Base-by-base conservation (phyloP, 2,797 vertebrate genomes). In the Gephyroberyx darwinii region DNA sequence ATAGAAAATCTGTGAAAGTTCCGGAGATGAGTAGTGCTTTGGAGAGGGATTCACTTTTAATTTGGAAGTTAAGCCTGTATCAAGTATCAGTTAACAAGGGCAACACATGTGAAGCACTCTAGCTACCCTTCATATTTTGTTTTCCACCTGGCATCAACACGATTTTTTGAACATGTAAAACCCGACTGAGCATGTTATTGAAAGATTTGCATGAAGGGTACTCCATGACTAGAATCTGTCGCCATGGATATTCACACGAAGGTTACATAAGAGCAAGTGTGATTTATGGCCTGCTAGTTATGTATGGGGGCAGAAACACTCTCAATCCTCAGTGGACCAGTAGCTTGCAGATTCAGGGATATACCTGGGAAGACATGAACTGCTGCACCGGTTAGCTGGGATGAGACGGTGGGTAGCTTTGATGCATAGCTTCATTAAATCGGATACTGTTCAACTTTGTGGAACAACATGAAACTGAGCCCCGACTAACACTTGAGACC, bases 371-470 rank as follows among this genome's bases (percentile, higher is more conserved):
- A 69, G 65, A 60, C 35, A 65, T 79, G 62, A 55, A 22, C 48
- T n/a, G 13, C 19, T 1, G 59, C 57, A 43, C 31, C 30, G 59
- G 33, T 69, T 52, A 10, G n/a, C 58, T n/a, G 62, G 39, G 51
- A 70, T 48, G 58, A 75, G 55, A 56, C n/a, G 75, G 56, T 60
- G 52, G 51, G 61, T 45, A 5, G 56, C 56, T 84, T 74, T 81
- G 76, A 88, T 80, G 60, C 73, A 63, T 59, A 68, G 80, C 54
- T 81, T 86, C 80, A 78, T 89, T 76, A 77, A 79, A 65, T 54
- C 35, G 19, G 69, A 77, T 9, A 31, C 26, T 35, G 8, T 35
- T 56, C 60, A 35, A 58, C 65, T 53, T 55, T 41, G 50, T 41
- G 16, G 72, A 71, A 55, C 45, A 63, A 54, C 57, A 68, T 86